Base-by-base conservation (phyloP, 2,888 invertebrate species). In the Sturmia bella region DNA sequence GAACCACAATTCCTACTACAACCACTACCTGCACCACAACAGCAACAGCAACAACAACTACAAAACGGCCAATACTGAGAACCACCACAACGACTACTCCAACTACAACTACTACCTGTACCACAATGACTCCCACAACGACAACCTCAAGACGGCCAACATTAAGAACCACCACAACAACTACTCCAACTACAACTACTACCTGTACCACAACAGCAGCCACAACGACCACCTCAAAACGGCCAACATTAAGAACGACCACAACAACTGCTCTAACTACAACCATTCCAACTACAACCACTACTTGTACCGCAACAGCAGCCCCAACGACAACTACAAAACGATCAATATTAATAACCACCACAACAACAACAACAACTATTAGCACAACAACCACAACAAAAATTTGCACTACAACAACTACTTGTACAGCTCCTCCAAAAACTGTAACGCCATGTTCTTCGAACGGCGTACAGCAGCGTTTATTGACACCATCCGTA, bases 381-480 rank as follows among this genome's bases (percentile, higher is more conserved):
- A 64, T 73, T 19, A 41, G 76, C 17, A 54, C 69, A 13, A 56
- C 48, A 9, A n/a, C 59, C 2, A 63, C 45, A 2, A 39, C n/a
- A 6, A n/a, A n/a, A n/a, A n/a, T n/a, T n/a, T n/a, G n/a, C n/a
- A n/a, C n/a, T n/a, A 63, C 45, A 17, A 41, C 19, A 61, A 43
- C 59, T 24, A 39, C 43, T 45, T 56, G 43, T n/a, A 17, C 21
- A 15, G 13, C 64, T 7, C 57, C 57, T 0, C 0, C 21, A 0
- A 11, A 12, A 5, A 24, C 69, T 5, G 59, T 52, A 43, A 50
- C 70, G 0, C 9, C 68, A 2, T 61, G 61, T 6, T 2, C 24
- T 0, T 43, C 74, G 11, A 39, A 43, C 13, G 24, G n/a, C 15
- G 24, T 7, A 5, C n/a, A n/a, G 27, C 32, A 5, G 4, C 9